Conservation (phyloP, 2,888 invertebrate genomes). For the Polia nebulosa region DNA sequence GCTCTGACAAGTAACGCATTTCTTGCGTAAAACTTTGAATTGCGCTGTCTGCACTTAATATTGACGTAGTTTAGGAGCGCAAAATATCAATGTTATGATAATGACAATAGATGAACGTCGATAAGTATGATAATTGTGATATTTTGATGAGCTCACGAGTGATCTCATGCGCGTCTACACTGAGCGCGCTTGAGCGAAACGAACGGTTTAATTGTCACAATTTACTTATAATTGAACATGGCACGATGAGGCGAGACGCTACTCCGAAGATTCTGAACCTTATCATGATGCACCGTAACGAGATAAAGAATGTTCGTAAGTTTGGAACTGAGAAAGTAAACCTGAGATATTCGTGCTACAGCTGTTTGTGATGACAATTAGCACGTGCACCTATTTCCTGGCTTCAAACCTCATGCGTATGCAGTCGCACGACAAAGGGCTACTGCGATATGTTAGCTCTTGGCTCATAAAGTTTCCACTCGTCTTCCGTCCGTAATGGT, state of each 20-base stretch:
- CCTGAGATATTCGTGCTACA: slow-evolving; percentile 66
- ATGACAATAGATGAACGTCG: slow-evolving; percentile 51
- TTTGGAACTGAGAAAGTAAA: slow-evolving; percentile 74
- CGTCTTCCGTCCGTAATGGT: slow-evolving; percentile 81
- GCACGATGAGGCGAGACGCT: slow-evolving; percentile 51
- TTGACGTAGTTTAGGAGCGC: slow-evolving; percentile 14
- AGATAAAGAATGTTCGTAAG: slow-evolving; percentile 71
- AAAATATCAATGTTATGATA: slow-evolving; percentile 51
- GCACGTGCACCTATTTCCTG: slow-evolving; percentile 80
- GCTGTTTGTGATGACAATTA: slow-evolving; percentile 79
- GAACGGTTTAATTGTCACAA: slow-evolving; percentile 82
- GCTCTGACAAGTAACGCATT: slow-evolving; percentile 21
- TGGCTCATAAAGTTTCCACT: slow-evolving; percentile 47
- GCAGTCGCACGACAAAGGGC: slow-evolving; percentile 69
- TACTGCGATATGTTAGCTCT: slow-evolving; percentile 62
- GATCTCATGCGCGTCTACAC: slow-evolving; percentile 78
- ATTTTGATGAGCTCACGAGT: slow-evolving; percentile 83
- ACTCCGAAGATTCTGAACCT: slow-evolving; percentile 41
- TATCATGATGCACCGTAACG: slow-evolving; percentile 64
- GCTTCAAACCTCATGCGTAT: slow-evolving; percentile 75
- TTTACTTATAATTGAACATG: slow-evolving; percentile 74
- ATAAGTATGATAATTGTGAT: slow-evolving; percentile 68
- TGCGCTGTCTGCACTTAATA: not conserved
- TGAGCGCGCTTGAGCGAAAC: slow-evolving; percentile 68
- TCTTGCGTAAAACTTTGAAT: slow-evolving; percentile 3